Base-by-base conservation (phyloP, 2,888 invertebrate species). In the Brachynemurus nebulosus region DNA sequence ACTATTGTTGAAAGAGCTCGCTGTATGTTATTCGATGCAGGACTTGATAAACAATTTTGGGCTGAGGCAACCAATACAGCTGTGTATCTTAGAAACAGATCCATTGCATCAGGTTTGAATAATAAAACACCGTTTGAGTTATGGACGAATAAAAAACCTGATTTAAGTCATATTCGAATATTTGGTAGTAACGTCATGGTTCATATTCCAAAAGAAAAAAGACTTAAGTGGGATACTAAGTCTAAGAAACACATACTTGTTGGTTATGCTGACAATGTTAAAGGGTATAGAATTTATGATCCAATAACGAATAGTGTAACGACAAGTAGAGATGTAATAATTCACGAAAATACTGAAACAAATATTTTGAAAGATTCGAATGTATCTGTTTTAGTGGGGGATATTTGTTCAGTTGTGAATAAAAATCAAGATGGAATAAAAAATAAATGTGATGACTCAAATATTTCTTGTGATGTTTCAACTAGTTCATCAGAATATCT, bases 161-260 rank as follows among this genome's bases (percentile, higher is more conserved):
- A 57, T 45, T 25, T 65, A 1, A 48, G 43, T 34, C 52, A 59
- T 23, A 23, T 62, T 16, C 45, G 52, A 25, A 52, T 57, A 23
- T 64, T 64, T 54, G 62, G 61, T n/a, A 25, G 50, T 39, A 53
- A 52, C 5, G 54, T 55, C 48, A 51, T 51, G 9, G n/a, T n/a
- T n/a, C 55, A 58, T 43, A 45, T 58, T 17, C 55, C 57, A 1
- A 54, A 56, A 47, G 51, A 57, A 36, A 53, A 51, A 40, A 45
- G 54, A n/a, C 44, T 38, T 21, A 58, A 57, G 49, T 52, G 50
- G 48, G 55, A 58, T 50, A 40, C 52, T 4, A 60, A 60, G 37
- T 42, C 56, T 2, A 40, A 25, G 20, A 47, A 53, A 35, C 34
- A 35, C 16, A 51, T 57, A 21, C 41, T 55, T 20, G 51, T 57